Percentiles rank a stretch among this genome's conserved stretches.
Evolutionary conservation across 2,888 invertebrate genomes (phyloP).

Genomic region (Ephialtes manifestator): DNA sequence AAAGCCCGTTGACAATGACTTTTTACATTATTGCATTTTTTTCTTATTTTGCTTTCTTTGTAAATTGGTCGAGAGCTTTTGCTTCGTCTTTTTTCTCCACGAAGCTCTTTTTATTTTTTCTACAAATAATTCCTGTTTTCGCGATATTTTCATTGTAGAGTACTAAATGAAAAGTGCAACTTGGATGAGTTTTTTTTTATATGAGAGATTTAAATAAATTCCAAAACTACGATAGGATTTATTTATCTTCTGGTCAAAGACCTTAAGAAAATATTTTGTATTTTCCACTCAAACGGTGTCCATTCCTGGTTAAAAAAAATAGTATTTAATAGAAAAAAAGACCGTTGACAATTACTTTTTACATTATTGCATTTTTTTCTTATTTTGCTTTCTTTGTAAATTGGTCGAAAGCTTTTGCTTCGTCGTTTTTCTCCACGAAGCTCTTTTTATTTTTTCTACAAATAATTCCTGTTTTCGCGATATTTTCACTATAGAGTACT

Average conservation of each 20-base stretch:
- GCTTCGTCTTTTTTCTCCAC: neutral
- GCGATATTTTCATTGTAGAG: no score
- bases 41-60: neutral
- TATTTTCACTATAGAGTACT: no score
- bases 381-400: neutral
- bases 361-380: neutral
- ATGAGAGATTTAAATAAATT: no score
- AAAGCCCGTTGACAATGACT: neutral
- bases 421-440: neutral
- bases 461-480: no score
- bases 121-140: no score
- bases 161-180: no score
- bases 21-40: neutral
- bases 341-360: neutral
- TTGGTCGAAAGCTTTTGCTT: neutral
- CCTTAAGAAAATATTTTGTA: neutral
- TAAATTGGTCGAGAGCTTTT: slow-evolving; percentile 2
- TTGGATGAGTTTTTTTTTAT: no score
- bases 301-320: neutral
- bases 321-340: neutral
- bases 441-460: no score
- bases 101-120: neutral
- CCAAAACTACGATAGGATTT: no score
- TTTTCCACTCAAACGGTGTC: no score
- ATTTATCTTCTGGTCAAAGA: no score